Base-by-base conservation (phyloP, 2,888 invertebrate genomes). In the Drosophila mercatorum region DNA sequence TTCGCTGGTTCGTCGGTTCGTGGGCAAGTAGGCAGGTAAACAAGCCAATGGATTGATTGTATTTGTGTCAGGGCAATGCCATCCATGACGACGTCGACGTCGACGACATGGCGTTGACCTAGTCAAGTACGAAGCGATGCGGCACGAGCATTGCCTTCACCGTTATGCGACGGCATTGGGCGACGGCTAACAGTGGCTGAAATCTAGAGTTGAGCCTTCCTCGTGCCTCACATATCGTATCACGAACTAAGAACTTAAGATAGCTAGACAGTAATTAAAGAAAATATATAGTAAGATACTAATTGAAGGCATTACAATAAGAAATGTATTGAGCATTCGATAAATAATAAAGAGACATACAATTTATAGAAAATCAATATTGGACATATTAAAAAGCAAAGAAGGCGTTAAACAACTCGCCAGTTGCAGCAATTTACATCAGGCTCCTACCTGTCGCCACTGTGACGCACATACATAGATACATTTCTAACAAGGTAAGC, bases 1-100 rank as follows among this genome's bases (percentile, higher is more conserved):
- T 22, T 38, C 47, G 17, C 5, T 41, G 43, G 38, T 22, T 22
- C 22, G 22, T 43, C 36, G 43, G 38, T 22, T 22, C 22, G 22
- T 43, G 46, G 69, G 55, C 58, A 40, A 40, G 55, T 41, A 34
- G 44, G 34, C 55, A 66, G 72, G 87, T 73, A 83, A 88, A 88
- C 87, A 84, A 81, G 72, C 66, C 76, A 62, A 71, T 61, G 75
- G 61, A 75, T 75, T 83, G 78, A 72, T 75, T 85, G 80, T 80
- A 71, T 83, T 81, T 66, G 79, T 81, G 68, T 71, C 68, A 69
- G 44, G 64, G 53, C 80, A 79, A 77, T 77, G 81, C 66, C 76
- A 65, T 55, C 58, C 40, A 68, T 80, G 73, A 70, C 68, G 66
- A 71, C 44, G 64, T 26, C 68, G 66, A 71, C 46, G 61, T 26